These are phyloP conservation scores for Cabera pusaria DNA, from an alignment of 2,888 invertebrate genomes.

Conservation along the genomic window DNA sequence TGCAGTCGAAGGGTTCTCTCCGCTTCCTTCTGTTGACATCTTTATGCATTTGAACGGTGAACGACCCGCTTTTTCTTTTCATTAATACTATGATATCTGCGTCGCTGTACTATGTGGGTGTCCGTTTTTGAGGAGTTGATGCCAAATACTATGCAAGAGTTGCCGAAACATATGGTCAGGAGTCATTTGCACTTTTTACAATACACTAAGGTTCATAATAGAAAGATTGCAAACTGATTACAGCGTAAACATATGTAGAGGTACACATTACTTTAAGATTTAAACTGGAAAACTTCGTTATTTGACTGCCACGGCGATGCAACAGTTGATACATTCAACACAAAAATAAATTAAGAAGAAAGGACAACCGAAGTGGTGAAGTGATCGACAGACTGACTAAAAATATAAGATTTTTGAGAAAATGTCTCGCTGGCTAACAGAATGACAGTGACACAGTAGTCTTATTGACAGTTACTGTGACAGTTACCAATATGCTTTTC, in stretches of 20 bases:
- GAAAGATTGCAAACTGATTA: conserved; percentile 43
- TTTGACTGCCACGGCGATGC: conserved; percentile 52
- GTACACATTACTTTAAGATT: conserved; percentile 31
- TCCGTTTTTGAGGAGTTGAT: conserved; percentile 37
- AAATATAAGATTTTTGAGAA: conserved; percentile 18
- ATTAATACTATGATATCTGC: conserved; percentile 62
- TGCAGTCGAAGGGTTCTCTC: conserved; percentile 79
- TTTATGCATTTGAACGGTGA: conserved; percentile 84
- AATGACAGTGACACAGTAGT: too few species aligned
- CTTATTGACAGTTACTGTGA: too few species aligned
- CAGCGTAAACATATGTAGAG: conserved; percentile 35
- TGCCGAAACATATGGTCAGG: conserved; percentile 73
- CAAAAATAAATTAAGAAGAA: conserved; percentile 17
- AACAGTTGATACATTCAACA: conserved; percentile 40
- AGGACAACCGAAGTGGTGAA: conserved; percentile 42
- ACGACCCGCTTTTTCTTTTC: conserved; percentile 63
- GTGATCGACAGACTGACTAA: conserved; percentile 20
- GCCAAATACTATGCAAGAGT: conserved; percentile 50
- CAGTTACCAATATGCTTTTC: too few species aligned
- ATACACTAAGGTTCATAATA: conserved; percentile 55
- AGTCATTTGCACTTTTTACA: conserved; percentile 74
- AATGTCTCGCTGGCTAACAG: conserved; percentile 1
- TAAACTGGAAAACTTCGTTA: conserved; percentile 37
- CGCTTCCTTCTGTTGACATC: conserved; percentile 87
- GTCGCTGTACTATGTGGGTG: conserved; percentile 46